Conservation (phyloP, 2,797 vertebrate species). For the Falco columbarius region DNA sequence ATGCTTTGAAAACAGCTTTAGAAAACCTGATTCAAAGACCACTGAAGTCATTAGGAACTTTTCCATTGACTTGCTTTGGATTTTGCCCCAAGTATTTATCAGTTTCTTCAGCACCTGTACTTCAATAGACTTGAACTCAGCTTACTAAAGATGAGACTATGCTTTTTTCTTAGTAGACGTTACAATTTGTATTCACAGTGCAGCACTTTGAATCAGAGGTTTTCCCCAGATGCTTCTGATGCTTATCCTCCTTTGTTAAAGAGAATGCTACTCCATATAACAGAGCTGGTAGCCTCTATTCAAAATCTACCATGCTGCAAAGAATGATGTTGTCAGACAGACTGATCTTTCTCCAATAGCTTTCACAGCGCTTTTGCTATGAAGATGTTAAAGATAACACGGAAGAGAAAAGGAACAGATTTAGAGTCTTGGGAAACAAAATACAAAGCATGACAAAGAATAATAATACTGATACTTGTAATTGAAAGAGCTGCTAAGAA, state of each 20-base stretch:
- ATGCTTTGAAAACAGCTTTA: background rate
- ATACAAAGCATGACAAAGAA: constrained; percentile 25
- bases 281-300: constrained; percentile 33
- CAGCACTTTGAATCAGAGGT: constrained; percentile 38
- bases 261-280: constrained; percentile 9
- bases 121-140: background rate
- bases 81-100: background rate
- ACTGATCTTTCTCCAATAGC: constrained; percentile 48
- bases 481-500: constrained; percentile 11
- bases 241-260: constrained; percentile 58
- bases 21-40: background rate
- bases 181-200: constrained; percentile 48
- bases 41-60: background rate
- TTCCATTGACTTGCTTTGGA: background rate
- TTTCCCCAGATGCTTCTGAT: constrained; percentile 60
- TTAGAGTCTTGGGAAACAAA: constrained; percentile 27
- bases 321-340: constrained; percentile 58
- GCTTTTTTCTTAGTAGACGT: background rate
- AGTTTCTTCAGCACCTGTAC: background rate
- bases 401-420: constrained; percentile 37
- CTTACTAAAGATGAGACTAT: background rate
- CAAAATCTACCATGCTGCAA: background rate
- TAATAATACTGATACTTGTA: background rate
- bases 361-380: constrained; percentile 49
- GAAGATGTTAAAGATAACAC: constrained; percentile 54